Conservation (phyloP, 1,140 invertebrate genomes). For the Oedothorax gibbosus region DNA sequence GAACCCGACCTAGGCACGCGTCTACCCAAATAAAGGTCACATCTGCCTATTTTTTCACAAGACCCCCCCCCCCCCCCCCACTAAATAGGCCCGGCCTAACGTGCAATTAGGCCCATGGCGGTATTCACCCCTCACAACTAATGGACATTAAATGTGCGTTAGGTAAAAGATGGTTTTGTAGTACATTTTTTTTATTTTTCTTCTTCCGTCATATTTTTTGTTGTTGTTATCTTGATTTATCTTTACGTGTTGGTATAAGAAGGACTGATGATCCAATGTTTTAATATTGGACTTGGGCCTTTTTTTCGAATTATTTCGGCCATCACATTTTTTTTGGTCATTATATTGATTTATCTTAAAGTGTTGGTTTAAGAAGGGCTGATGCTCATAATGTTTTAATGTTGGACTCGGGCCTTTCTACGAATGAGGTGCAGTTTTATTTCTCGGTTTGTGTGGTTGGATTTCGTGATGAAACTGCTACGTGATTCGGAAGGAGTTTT, state of each 20-base stretch:
- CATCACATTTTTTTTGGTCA: no score
- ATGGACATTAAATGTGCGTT: constrained; percentile 34
- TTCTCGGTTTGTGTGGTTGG: neutral
- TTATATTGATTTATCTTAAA: no score
- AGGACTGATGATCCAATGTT: no score
- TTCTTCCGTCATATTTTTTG: no score
- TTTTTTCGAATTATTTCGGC: no score
- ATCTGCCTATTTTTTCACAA: constrained; percentile 10
- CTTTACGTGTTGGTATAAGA: no score
- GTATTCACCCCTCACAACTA: neutral
- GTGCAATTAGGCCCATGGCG: constrained; percentile 35
- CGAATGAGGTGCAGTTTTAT: neutral
- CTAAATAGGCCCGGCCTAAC: constrained; percentile 8
- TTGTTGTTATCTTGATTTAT: no score
- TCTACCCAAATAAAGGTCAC: constrained; percentile 45
- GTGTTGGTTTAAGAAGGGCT: no score
- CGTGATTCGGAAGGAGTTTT: constrained; percentile 12
- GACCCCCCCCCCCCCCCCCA: neutral
- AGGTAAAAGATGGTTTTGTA: neutral
- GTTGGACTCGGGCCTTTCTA: neutral
- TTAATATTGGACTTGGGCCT: no score
- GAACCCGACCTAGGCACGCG: constrained; percentile 27
- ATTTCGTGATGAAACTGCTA: constrained; percentile 24
- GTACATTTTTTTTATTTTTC: constrained; percentile 7
- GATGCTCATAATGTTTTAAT: no score